A percentile compares a stretch with the other conserved stretches of the same genome.
phyloP scores from a whole-genome alignment of 2,113 vertebrate genomes.

The Phycodurus eques region DNA sequence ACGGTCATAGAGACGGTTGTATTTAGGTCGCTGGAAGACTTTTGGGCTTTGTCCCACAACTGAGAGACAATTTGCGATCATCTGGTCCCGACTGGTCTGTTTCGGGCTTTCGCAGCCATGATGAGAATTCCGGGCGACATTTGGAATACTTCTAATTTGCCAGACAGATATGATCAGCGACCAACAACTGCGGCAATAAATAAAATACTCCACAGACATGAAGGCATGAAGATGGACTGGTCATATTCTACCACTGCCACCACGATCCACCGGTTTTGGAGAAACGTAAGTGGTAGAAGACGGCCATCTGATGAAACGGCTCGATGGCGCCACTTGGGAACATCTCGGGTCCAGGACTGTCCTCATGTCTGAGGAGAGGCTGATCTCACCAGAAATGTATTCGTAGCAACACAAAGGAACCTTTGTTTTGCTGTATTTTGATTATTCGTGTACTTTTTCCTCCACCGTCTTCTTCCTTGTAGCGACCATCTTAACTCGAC shows the following conservation, averaged over 20 bases:
- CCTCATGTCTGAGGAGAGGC: too few species aligned
- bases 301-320: too few species aligned
- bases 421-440: too few species aligned
- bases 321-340: too few species aligned
- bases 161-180: not conserved
- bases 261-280: too few species aligned
- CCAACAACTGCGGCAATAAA: not conserved
- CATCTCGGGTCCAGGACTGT: too few species aligned
- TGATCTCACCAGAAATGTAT: too few species aligned
- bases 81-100: not conserved
- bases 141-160: not conserved
- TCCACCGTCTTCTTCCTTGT: too few species aligned
- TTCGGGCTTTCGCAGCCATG: not conserved
- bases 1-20: constrained; percentile 24
- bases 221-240: not conserved
- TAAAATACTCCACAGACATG: not conserved
- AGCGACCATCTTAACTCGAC: too few species aligned
- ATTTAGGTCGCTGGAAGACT: constrained; percentile 51
- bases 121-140: not conserved
- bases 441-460: too few species aligned
- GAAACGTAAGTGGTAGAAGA: too few species aligned
- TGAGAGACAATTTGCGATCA: not conserved
- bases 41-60: constrained; percentile 7
- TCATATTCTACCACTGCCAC: not conserved
- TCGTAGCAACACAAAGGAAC: too few species aligned